A percentile compares a stretch with the other conserved stretches of the same genome.
Conservation (phyloP, 2,888 invertebrate genomes). For the Nezara viridula region DNA sequence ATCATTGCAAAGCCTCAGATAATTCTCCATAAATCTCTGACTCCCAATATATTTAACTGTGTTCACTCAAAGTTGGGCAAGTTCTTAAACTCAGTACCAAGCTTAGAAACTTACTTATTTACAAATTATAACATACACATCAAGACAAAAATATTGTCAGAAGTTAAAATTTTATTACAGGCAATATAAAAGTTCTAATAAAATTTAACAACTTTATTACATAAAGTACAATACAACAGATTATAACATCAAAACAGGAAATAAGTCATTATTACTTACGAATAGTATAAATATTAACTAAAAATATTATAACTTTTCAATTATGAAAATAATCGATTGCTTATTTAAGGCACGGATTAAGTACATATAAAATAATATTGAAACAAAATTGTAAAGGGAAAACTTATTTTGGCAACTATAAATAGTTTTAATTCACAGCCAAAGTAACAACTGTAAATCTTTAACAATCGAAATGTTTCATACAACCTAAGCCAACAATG, state of each 20-base stretch:
- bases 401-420: background rate
- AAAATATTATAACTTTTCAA: slow-evolving; percentile 8
- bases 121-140: no score
- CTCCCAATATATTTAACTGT: no score
- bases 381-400: slow-evolving; percentile 1
- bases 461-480: slow-evolving; percentile 12
- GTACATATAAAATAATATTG: slow-evolving; percentile 43
- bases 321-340: slow-evolving; percentile 20
- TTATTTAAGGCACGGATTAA: slow-evolving; percentile 44
- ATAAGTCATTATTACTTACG: background rate
- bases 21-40: no score
- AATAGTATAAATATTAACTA: slow-evolving; percentile 28
- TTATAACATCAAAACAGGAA: background rate
- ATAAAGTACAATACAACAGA: background rate
- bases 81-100: no score
- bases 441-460: slow-evolving; percentile 1
- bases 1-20: no score
- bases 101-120: no score
- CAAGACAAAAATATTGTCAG: background rate
- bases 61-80: no score
- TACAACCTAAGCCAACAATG: background rate
- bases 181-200: background rate
- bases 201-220: slow-evolving; percentile 36
- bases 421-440: slow-evolving; percentile 36
- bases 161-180: background rate